Conservation (phyloP, 2,888 invertebrate genomes). For the Cataglyphis albicans region DNA sequence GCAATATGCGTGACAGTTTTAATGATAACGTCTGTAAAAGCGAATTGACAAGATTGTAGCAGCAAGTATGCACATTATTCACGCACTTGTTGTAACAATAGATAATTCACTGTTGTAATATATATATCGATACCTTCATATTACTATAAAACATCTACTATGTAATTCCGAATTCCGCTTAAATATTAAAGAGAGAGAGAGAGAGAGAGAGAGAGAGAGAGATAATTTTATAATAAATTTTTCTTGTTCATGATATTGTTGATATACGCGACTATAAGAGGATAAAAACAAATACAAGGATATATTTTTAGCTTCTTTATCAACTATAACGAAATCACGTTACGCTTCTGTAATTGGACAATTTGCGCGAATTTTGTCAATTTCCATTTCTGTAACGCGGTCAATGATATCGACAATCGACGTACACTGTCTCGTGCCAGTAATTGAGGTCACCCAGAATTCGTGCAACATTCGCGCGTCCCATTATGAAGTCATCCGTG, state of each 20-base stretch:
- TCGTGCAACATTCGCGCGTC: not conserved
- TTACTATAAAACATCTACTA: constrained; percentile 10
- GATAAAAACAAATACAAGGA: not conserved
- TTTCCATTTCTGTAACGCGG: not conserved
- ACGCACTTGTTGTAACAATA: constrained; percentile 35
- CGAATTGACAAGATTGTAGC: not conserved
- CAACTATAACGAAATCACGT: not conserved
- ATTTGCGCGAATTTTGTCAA: constrained; percentile 4
- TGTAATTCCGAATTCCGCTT: not conserved
- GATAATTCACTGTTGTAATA: constrained; percentile 6
- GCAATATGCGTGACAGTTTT: not conserved
- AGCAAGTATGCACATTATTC: constrained; percentile 32
- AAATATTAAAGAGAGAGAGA: not conserved
- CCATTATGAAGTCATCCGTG: constrained; percentile 12
- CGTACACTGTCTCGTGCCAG: not conserved
- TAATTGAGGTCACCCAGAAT: constrained; percentile 27
- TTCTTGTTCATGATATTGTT: not conserved
- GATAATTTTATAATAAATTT: not conserved
- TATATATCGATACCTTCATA: constrained; percentile 15
- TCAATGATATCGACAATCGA: constrained; percentile 21
- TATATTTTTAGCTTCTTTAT: not conserved
- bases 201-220: too few species aligned
- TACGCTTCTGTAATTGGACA: constrained; percentile 4
- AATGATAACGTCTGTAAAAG: constrained; percentile 25
- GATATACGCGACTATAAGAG: too few species aligned